Evolutionary conservation across 2,888 invertebrate species (phyloP).

Genomic region (Dryococelus australis): DNA sequence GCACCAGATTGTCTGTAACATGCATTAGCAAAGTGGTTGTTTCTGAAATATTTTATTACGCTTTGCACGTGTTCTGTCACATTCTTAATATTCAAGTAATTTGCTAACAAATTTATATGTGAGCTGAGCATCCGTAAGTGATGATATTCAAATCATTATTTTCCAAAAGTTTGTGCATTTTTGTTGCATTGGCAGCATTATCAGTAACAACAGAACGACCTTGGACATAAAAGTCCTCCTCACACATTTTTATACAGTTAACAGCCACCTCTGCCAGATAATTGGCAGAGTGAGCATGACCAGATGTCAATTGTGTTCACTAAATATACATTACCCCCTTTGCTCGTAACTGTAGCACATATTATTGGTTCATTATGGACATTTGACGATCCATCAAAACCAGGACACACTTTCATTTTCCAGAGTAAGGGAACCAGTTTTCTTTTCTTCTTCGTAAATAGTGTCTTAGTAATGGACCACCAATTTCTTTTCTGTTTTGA

Average conservation of each 20-base stretch:
- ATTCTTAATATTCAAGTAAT: slow-evolving; percentile 21
- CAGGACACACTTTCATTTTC: slow-evolving; percentile 24
- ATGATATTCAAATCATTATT: neutral
- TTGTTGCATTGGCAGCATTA: neutral
- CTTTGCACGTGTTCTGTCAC: no score
- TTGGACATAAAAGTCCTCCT: neutral
- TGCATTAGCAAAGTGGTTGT: slow-evolving; percentile 27
- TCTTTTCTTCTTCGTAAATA: slow-evolving; percentile 24
- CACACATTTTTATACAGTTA: slow-evolving; percentile 19
- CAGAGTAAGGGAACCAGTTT: slow-evolving; percentile 21
- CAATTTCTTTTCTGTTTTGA: no score
- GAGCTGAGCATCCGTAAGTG: slow-evolving; percentile 2
- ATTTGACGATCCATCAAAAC: neutral
- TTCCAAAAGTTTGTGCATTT: neutral
- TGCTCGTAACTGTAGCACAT: slow-evolving; percentile 17
- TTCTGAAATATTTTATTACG: neutral
- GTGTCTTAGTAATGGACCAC: neutral
- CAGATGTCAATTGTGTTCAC: no score
- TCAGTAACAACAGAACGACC: neutral
- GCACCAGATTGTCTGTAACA: slow-evolving; percentile 21
- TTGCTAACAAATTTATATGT: slow-evolving; percentile 17
- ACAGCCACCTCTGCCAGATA: no score
- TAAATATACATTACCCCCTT: neutral
- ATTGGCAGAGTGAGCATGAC: no score
- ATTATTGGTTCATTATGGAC: neutral